Base-by-base conservation (phyloP, 2,113 vertebrate species). In the Hippolais icterina region DNA sequence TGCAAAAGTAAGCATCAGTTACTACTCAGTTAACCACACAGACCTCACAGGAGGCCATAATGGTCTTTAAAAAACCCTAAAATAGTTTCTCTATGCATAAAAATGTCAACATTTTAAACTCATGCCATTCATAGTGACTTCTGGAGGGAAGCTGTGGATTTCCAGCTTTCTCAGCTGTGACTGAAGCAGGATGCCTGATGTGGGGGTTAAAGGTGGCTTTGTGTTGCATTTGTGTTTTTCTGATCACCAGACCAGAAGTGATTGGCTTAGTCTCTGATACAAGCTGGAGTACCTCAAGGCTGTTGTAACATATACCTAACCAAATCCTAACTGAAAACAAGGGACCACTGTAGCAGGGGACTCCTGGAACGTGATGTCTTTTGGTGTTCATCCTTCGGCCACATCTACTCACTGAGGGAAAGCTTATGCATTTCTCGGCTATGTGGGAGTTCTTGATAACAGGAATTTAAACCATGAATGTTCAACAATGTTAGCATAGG, bases 161-260 rank as follows among this genome's bases (percentile, higher is more conserved):
- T 94, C 52, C 52, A 90, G 56, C 29, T 75, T 94, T 85, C 68
- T 75, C 60, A 16, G 41, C 53, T 53, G 6, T 82, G 12, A 66
- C 63, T 81, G 52, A 91, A 86, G 47, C 42, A 56, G 42, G 42
- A 53, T 33, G 50, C n/a, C 39, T 87, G 35, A 39, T 77, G n/a
- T 79, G 9, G 18, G 52, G 18, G 41, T 77, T 94, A 86, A 93
- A 92, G 76, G 80, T 72, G 44, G 21, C 61, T 87, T 75, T 79
- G 33, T 78, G 71, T 47, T 87, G 60, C 1, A 0, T 83, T 89
- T 89, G 22, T 81, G 57, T 68, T 94, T 87, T 96, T 84, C 76
- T 96, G 76, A 86, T 71, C 64, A 53, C 42, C 53, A 88, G 94
- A 93, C 76, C 85, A 89, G 92, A 95, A 94, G n/a, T 86, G 39